These are phyloP conservation scores for cattle (Bos taurus) DNA, from an alignment of 2,113 vertebrate genomes.

Conservation along the genomic window DNA sequence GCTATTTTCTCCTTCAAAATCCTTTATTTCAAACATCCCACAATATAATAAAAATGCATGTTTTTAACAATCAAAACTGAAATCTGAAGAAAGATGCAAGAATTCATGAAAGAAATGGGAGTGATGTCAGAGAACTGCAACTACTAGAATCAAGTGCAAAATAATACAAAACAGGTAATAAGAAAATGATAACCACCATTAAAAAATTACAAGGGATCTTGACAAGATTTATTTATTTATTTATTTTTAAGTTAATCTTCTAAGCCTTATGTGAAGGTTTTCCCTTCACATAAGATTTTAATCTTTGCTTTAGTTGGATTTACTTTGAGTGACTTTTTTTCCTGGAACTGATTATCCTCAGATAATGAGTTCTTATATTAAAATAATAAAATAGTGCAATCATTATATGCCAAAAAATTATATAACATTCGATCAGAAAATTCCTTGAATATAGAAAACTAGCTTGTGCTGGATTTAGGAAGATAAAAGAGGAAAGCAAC, in stretches of 20 bases:
- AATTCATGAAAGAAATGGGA: not conserved
- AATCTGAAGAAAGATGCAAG: not conserved
- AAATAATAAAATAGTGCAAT: not conserved
- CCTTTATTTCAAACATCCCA: not conserved
- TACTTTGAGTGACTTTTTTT: not conserved
- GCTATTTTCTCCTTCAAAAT: not conserved
- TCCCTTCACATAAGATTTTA: not conserved
- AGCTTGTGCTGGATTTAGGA: not conserved
- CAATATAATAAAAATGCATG: not conserved
- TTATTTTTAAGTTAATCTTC: not conserved
- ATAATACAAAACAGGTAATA: not conserved
- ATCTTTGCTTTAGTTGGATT: not conserved
- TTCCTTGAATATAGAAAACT: not conserved
- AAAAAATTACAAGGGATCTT: not conserved
- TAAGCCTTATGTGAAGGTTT: not conserved
- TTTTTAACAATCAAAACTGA: not conserved
- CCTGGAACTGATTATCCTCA: not conserved
- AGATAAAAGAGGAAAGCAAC: not conserved
- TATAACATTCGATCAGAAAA: not conserved
- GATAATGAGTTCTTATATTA: not conserved
- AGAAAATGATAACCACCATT: not conserved
- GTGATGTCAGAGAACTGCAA: not conserved
- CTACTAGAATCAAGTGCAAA: not conserved
- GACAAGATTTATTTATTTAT: not conserved
- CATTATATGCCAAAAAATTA: not conserved